Evolutionary conservation across 2,113 vertebrate genomes (phyloP).

Genomic region (Cichladusa arquata): DNA sequence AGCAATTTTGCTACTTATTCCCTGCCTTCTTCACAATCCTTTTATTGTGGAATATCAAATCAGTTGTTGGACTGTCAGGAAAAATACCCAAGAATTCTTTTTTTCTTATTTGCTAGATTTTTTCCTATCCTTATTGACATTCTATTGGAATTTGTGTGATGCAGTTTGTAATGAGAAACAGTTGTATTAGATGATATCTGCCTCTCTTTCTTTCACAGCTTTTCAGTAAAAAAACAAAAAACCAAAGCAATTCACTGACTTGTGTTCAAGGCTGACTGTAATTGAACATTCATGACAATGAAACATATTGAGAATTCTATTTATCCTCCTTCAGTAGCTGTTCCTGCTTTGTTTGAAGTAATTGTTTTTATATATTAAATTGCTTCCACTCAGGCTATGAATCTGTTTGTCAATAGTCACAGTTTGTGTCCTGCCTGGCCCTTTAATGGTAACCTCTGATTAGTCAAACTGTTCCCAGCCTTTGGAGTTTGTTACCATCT

Average conservation of each 20-base stretch:
- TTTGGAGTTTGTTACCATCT: background rate
- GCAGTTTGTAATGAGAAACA: background rate
- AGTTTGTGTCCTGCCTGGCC: background rate
- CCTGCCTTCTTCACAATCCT: background rate
- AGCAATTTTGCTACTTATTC: background rate
- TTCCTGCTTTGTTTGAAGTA: background rate
- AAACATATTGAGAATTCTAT: background rate
- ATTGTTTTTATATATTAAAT: background rate
- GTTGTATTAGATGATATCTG: background rate
- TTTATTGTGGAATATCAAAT: background rate
- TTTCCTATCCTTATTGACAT: background rate
- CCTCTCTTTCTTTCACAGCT: background rate
- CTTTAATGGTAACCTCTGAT: background rate
- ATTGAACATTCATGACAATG: background rate
- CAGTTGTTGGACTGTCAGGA: background rate
- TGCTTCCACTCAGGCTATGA: background rate
- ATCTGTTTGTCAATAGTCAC: background rate
- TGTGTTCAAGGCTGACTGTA: background rate
- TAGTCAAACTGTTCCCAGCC: background rate
- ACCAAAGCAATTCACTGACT: background rate
- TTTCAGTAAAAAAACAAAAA: background rate
- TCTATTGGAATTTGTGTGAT: background rate
- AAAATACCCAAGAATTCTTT: background rate
- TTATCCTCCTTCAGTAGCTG: background rate
- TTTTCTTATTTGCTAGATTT: background rate